phyloP scores from a whole-genome alignment of 2,797 vertebrate genomes.

The Chromobotia macracanthus region DNA sequence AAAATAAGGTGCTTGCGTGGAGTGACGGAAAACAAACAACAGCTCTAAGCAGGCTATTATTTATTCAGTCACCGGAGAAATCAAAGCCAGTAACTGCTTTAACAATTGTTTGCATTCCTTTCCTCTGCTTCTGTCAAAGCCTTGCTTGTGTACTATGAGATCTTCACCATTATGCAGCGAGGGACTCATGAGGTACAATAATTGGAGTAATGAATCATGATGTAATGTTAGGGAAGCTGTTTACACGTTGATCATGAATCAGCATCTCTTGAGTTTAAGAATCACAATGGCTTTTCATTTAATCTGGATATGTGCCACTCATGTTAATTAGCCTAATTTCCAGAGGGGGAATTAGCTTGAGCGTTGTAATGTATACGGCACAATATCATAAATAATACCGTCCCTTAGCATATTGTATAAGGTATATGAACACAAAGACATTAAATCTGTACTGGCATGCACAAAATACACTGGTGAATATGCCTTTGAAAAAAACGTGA shows the following conservation, averaged over 20 bases:
- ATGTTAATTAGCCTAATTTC: slow-evolving; percentile 16
- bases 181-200: slow-evolving; percentile 24
- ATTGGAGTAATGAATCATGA: slow-evolving; percentile 27
- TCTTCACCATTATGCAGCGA: slow-evolving; percentile 41
- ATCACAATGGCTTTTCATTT: slow-evolving; percentile 32
- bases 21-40: slow-evolving; percentile 55
- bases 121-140: slow-evolving; percentile 27
- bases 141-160: slow-evolving; percentile 40
- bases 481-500: not conserved
- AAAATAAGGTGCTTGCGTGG: slow-evolving; percentile 47
- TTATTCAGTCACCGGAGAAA: slow-evolving; percentile 54
- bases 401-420: not conserved
- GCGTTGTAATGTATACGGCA: slow-evolving; percentile 7
- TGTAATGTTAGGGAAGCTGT: slow-evolving; percentile 15
- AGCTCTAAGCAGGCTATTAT: slow-evolving; percentile 52
- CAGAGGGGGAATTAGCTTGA: not conserved
- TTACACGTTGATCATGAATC: slow-evolving; percentile 30
- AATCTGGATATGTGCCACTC: slow-evolving; percentile 25
- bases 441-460: not conserved
- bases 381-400: not conserved
- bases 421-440: not conserved
- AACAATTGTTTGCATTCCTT: slow-evolving; percentile 51
- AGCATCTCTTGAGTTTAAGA: slow-evolving; percentile 31
- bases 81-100: slow-evolving; percentile 51
- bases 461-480: not conserved